phyloP scores from a whole-genome alignment of 2,797 vertebrate genomes.

The Loriculus beryllinus region DNA sequence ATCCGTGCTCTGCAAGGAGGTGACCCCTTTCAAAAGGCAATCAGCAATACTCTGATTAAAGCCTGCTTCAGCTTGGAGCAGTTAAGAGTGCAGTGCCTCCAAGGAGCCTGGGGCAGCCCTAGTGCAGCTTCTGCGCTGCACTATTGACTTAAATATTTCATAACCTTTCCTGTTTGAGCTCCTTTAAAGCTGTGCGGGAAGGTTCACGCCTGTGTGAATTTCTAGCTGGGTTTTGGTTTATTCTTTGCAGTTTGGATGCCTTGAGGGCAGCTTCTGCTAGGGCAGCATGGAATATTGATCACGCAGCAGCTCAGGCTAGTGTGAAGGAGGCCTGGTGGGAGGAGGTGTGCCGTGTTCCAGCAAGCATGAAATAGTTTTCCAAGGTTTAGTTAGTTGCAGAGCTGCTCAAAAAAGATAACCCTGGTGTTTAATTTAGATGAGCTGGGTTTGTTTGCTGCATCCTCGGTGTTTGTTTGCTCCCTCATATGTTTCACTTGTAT shows the following conservation, averaged over 20 bases:
- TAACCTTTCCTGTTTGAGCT: background rate
- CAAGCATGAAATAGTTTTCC: background rate
- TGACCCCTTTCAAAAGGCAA: background rate
- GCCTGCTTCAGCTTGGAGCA: background rate
- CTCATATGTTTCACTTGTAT: background rate
- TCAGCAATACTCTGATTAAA: background rate
- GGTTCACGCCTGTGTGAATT: background rate
- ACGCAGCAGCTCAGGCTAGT: background rate
- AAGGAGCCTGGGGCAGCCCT: background rate
- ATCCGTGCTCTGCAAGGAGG: background rate
- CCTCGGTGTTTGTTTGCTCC: background rate
- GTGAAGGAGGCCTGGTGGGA: background rate
- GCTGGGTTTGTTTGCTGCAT: background rate
- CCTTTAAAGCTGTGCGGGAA: background rate
- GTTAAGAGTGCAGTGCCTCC: background rate
- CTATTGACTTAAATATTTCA: background rate
- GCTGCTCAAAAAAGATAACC: background rate
- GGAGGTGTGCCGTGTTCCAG: background rate
- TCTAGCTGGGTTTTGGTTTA: background rate
- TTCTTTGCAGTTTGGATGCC: background rate
- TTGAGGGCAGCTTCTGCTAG: constrained; percentile 7
- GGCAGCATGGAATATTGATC: constrained; percentile 62
- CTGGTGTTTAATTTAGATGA: background rate
- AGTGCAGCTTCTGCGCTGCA: rapidly evolving
- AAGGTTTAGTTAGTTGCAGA: background rate